Evolutionary conservation across 2,113 vertebrate species (phyloP).

Genomic region (Cynopterus brachyotis): DNA sequence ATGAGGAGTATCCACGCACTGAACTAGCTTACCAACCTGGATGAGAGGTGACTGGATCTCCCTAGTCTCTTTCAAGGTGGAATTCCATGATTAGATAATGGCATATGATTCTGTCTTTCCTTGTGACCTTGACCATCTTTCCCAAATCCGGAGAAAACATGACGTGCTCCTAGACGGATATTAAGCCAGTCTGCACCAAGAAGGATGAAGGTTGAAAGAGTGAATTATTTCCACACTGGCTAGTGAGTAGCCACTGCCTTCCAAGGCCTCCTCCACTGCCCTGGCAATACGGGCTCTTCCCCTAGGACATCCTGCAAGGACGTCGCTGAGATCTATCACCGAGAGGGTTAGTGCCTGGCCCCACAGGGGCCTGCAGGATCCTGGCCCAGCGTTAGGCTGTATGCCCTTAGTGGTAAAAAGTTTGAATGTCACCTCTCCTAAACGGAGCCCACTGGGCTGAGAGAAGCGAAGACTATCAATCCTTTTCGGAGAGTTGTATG

Average conservation of each 20-base stretch:
- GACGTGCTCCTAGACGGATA: background rate
- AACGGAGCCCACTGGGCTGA: background rate
- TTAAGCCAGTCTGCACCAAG: background rate
- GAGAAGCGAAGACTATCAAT: background rate
- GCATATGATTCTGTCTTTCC: background rate
- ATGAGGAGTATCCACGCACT: background rate
- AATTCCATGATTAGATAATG: background rate
- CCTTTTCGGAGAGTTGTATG: background rate
- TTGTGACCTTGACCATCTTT: background rate
- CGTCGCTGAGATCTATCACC: background rate
- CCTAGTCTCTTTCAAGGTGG: background rate
- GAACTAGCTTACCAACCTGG: background rate
- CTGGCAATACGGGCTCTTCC: no score
- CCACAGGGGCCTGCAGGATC: background rate
- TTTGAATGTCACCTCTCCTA: background rate
- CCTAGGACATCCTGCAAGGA: background rate
- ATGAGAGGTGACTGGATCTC: background rate
- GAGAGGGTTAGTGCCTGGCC: background rate
- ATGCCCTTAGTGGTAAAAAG: background rate
- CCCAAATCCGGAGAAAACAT: background rate
- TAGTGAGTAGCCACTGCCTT: background rate
- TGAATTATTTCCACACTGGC: background rate
- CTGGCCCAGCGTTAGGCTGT: background rate
- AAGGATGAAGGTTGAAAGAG: background rate
- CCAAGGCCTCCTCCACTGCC: rapidly evolving